A percentile compares a stretch with the other conserved stretches of the same genome.
These are phyloP conservation scores for Blastobasis lacticolella DNA, from an alignment of 2,888 invertebrate genomes.

Conservation along the genomic window DNA sequence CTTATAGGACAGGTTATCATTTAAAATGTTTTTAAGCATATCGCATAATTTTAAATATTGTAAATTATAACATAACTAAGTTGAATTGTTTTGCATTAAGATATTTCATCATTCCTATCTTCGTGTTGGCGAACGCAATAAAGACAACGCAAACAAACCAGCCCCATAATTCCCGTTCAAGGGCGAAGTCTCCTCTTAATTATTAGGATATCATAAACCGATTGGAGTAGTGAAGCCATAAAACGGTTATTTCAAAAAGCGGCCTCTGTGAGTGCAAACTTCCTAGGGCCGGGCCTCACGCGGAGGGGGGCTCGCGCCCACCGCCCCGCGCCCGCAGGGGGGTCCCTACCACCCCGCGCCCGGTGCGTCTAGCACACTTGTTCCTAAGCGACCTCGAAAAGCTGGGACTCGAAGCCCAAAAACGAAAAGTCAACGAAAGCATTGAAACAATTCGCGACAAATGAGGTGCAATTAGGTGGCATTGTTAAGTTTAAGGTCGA, in stretches of 20 bases:
- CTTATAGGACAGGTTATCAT: too few relatives aligned
- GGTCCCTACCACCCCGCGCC: conserved; percentile 17
- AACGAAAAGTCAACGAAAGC: conserved; percentile 18
- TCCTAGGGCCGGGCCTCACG: conserved; percentile 30
- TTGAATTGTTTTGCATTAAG: too few relatives aligned
- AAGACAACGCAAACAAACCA: too few relatives aligned
- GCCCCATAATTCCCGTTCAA: too few relatives aligned
- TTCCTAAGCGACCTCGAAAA: conserved; percentile 51
- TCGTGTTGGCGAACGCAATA: too few relatives aligned
- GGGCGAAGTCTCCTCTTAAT: neutral
- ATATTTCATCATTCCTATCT: too few relatives aligned
- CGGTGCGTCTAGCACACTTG: conserved; percentile 50
- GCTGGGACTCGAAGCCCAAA: conserved; percentile 28
- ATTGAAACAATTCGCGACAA: conserved; percentile 17
- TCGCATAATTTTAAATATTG: too few relatives aligned
- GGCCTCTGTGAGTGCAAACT: conserved; percentile 44
- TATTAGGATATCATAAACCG: conserved; percentile 5
- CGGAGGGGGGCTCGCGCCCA: conserved; percentile 16
- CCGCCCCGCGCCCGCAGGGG: conserved; percentile 13
- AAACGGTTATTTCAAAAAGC: conserved; percentile 28
- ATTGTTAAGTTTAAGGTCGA: conserved; percentile 13
- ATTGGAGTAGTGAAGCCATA: neutral
- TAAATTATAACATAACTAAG: too few relatives aligned
- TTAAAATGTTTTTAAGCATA: too few relatives aligned
- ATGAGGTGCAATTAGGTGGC: conserved; percentile 21